Conservation (phyloP, 2,888 invertebrate genomes). For the Tenodera sinensis region DNA sequence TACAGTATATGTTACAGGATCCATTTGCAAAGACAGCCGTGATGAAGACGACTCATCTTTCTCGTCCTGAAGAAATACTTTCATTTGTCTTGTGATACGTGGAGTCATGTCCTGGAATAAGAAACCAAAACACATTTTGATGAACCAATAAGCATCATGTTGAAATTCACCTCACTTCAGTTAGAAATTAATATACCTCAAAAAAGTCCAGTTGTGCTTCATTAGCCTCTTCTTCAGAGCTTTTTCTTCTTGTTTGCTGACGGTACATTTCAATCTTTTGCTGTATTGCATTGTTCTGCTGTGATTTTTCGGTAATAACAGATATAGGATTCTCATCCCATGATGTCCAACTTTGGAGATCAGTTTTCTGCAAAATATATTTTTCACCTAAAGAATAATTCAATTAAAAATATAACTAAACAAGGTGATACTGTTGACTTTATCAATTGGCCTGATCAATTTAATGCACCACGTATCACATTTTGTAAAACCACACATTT, state of each 20-base stretch:
- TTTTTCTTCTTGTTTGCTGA: constrained; percentile 48
- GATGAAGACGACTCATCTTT: constrained; percentile 10
- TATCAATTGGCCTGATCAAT: no score
- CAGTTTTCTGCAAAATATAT: constrained; percentile 32
- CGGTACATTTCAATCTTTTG: constrained; percentile 62
- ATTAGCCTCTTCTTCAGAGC: constrained; percentile 35
- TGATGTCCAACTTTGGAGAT: constrained; percentile 54
- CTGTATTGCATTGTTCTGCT: constrained; percentile 49
- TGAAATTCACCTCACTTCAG: background rate
- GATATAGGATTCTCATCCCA: constrained; percentile 56
- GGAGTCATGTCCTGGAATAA: constrained; percentile 56
- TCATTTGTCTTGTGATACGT: constrained; percentile 56
- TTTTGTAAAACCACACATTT: no score
- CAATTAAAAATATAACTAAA: no score
- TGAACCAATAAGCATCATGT: background rate
- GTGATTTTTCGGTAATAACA: constrained; percentile 26
- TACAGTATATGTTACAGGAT: constrained; percentile 18
- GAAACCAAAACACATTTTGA: no score
- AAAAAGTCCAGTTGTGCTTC: constrained; percentile 55
- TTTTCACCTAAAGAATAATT: no score
- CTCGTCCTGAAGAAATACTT: constrained; percentile 43
- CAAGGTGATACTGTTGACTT: no score
- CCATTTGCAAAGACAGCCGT: background rate
- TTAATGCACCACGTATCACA: no score
- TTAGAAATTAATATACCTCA: constrained; percentile 43